Evolutionary conservation across 2,888 invertebrate species (phyloP), one percentile per base, ranked within the genome.

Genomic region (Scaptomyza flava): DNA sequence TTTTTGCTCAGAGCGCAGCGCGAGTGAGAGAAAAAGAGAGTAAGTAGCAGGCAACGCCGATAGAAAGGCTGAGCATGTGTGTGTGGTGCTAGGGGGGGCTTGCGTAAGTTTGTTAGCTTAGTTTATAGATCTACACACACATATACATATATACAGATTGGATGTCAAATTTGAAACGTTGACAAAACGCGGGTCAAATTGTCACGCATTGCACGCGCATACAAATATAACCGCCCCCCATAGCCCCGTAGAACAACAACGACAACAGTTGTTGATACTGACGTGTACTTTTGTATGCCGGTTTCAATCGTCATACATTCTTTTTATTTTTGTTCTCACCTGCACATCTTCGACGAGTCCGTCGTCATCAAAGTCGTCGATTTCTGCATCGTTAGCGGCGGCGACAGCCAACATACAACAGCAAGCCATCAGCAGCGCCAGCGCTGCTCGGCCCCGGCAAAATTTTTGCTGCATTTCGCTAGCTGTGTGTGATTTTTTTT

Each of bases 261-360:
- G 6, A 47, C 34, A 71, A 68, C 71, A 61, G 66, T 63, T 74
- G 66, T 69, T 56, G 60, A 67, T 61, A 87, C 89, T 89, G 89
- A 89, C 90, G 89, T 89, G 89, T 89, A 89, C 89, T 76, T 89
- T 83, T 57, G 62, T 72, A 59, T 47, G 74, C 59, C 58, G 71
- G 65, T 65, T 27, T 61, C 68, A 52, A 65, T 58, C 58, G 71
- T 57, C 65, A 36, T 9, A 46, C 8, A 34, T 12, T 11, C 33
- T 36, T 41, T 11, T 43, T 45, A 2, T 38, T 14, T 9, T 27
- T 51, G 14, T 43, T 14, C 87, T 90, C 65, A 90, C 90, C 82
- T 84, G 87, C 23, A 89, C 78, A 74, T 90, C 89, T 71, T 90
- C 90, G 27, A 90, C 90, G 34, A 79, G 43, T n/a, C 87, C 91